Conservation (phyloP, 1,140 invertebrate species). For the Uloborus diversus region DNA sequence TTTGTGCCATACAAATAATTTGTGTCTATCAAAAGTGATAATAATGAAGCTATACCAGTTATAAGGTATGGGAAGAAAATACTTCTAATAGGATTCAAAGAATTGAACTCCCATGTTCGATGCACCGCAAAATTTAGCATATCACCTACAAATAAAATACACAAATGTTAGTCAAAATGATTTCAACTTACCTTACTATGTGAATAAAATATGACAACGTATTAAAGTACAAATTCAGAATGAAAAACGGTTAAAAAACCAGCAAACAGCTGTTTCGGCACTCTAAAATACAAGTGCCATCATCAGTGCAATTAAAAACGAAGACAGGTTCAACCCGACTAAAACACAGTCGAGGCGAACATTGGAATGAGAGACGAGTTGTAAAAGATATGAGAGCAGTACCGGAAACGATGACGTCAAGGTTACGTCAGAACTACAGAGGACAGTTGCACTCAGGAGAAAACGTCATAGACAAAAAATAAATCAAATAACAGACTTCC, state of each 20-base stretch:
- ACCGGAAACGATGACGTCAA: too few relatives aligned
- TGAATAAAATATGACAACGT: background rate
- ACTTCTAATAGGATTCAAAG: constrained; percentile 82
- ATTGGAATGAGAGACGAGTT: too few relatives aligned
- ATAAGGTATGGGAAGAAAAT: constrained; percentile 78
- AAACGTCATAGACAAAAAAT: too few relatives aligned
- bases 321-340: too few relatives aligned
- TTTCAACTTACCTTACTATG: background rate
- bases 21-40: constrained; percentile 6
- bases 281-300: too few relatives aligned
- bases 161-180: background rate
- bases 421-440: too few relatives aligned
- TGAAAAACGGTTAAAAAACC: background rate
- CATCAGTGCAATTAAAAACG: too few relatives aligned
- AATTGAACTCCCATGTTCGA: constrained; percentile 89
- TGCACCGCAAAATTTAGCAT: constrained; percentile 80
- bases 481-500: too few relatives aligned
- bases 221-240: background rate
- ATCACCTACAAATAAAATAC: constrained; percentile 78
- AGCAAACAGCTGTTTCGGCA: background rate
- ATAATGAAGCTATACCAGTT: constrained; percentile 76
- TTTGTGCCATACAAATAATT: constrained; percentile 65
- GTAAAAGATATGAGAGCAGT: too few relatives aligned
- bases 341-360: too few relatives aligned
- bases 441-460: too few relatives aligned